phyloP scores from a whole-genome alignment of 37 sponge, comb jelly and placozoan genomes.

The Halichondria panicea region DNA sequence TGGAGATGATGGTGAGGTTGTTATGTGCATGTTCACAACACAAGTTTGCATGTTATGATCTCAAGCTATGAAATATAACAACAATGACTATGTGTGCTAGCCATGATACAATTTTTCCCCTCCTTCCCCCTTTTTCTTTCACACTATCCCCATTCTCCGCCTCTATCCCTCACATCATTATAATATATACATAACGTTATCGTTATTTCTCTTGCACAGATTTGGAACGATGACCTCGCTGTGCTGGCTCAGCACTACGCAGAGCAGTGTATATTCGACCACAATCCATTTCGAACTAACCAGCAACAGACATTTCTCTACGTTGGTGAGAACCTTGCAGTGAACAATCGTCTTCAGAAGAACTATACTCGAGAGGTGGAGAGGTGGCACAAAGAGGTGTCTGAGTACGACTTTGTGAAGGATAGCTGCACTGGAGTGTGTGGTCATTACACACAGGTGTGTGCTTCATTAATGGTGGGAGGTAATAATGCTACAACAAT shows the following conservation, averaged over 20 bases:
- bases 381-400: constrained; percentile 17
- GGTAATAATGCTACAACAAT: neutral
- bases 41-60: no score
- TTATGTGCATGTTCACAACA: no score
- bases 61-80: no score
- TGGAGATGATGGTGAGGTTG: constrained; percentile 32
- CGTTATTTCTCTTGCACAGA: neutral
- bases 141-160: no score
- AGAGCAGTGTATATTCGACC: constrained; percentile 15
- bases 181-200: no score
- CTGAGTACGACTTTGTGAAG: neutral
- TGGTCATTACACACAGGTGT: constrained; percentile 46
- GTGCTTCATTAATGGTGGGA: neutral
- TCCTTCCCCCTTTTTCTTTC: no score
- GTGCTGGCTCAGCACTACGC: constrained; percentile 18
- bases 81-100: no score
- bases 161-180: no score
- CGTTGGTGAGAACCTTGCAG: constrained; percentile 23
- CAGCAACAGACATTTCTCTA: neutral
- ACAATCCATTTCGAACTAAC: neutral
- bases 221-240: constrained; percentile 22
- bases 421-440: constrained; percentile 18
- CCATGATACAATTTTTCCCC: no score
- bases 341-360: neutral
- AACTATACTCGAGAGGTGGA: neutral